Conservation (phyloP, 2,888 invertebrate genomes). For the Empis stercorea region DNA sequence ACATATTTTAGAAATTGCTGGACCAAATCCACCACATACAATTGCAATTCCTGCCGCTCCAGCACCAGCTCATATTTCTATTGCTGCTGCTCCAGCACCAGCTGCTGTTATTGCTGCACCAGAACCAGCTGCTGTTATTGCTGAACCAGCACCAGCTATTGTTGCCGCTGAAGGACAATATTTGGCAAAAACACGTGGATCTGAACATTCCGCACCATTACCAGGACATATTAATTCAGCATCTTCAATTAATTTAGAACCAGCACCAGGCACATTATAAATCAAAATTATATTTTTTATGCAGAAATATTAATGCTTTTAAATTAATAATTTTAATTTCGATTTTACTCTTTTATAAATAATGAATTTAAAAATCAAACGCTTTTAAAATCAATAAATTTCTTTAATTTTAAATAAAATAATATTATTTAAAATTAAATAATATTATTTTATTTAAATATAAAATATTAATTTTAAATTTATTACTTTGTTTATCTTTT, state of each 20-base stretch:
- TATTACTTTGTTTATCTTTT: too few relatives aligned
- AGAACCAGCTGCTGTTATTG: constrained; percentile 15
- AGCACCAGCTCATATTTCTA: constrained; percentile 17
- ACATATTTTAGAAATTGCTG: constrained; percentile 7
- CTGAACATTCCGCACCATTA: constrained; percentile 34
- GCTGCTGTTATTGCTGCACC: background rate
- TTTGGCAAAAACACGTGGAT: constrained; percentile 33
- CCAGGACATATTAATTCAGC: constrained; percentile 26
- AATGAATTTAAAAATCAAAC: too few relatives aligned
- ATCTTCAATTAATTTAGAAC: constrained; percentile 30
- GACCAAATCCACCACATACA: constrained; percentile 4
- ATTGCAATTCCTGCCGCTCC: constrained; percentile 9
- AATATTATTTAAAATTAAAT: too few relatives aligned
- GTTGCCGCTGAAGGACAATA: constrained; percentile 16
- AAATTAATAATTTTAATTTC: too few relatives aligned
- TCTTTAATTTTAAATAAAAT: too few relatives aligned
- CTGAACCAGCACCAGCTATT: constrained; percentile 2
- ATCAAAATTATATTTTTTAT: background rate
- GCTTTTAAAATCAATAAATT: too few relatives aligned
- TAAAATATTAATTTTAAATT: too few relatives aligned
- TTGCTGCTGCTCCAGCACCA: constrained; percentile 14
- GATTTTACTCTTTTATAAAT: too few relatives aligned
- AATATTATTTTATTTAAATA: too few relatives aligned
- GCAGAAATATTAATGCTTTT: too few relatives aligned
- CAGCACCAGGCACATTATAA: constrained; percentile 33